Evolutionary conservation across 2,113 vertebrate genomes (phyloP).

Genomic region (Herpailurus yagouaroundi): DNA sequence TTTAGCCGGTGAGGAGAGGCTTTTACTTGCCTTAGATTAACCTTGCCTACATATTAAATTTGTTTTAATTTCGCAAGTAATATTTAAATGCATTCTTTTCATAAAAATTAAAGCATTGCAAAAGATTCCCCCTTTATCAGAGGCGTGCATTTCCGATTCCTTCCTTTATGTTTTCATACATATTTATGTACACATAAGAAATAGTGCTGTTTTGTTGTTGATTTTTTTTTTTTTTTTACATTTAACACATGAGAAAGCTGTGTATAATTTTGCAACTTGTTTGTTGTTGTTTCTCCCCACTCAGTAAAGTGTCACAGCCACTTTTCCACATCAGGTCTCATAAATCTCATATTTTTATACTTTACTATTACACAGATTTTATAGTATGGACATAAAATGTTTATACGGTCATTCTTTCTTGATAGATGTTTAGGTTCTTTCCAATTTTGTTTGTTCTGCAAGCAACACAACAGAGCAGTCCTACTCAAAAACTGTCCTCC

Average conservation of each 20-base stretch:
- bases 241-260: background rate
- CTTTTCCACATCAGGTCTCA: background rate
- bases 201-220: background rate
- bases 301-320: background rate
- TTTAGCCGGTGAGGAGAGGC: background rate
- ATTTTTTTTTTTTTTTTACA: background rate
- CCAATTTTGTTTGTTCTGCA: background rate
- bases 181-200: background rate
- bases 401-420: background rate
- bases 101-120: background rate
- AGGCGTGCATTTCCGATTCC: background rate
- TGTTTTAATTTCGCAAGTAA: background rate
- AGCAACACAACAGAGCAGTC: background rate
- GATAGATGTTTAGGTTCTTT: background rate
- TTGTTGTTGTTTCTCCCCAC: background rate
- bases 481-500: background rate
- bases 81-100: background rate
- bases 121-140: background rate
- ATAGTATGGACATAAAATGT: background rate
- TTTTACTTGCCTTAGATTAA: background rate
- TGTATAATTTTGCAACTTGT: background rate
- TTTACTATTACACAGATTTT: background rate
- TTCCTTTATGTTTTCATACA: background rate
- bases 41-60: background rate
- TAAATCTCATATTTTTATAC: background rate